phyloP scores from a whole-genome alignment of 2,113 vertebrate genomes.

The Melanocharis versteri region DNA sequence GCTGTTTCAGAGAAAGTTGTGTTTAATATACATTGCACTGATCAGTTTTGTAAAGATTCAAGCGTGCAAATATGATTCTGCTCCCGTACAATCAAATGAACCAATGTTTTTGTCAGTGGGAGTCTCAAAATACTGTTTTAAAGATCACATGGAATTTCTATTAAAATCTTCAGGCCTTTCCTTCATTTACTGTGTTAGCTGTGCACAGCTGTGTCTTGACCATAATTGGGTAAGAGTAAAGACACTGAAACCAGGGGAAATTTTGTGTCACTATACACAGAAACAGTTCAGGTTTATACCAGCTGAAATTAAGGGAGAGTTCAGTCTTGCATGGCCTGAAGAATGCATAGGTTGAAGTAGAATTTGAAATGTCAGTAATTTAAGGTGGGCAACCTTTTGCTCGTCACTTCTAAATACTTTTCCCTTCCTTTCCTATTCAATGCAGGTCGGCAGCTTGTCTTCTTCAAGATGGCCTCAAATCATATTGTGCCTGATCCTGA shows the following conservation, averaged over 20 bases:
- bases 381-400: not conserved
- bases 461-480: conserved; percentile 83
- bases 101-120: not conserved
- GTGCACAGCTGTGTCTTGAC: not conserved
- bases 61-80: not conserved
- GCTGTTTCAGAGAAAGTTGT: not conserved
- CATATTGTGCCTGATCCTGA: conserved; percentile 71
- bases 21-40: not conserved
- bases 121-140: not conserved
- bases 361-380: not conserved
- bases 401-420: not conserved
- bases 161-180: not conserved
- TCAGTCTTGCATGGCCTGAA: not conserved
- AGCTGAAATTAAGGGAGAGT: not conserved
- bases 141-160: not conserved
- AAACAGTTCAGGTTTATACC: not conserved
- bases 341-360: not conserved
- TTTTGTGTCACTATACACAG: not conserved
- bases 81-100: not conserved
- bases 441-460: conserved; percentile 85
- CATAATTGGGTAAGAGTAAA: not conserved
- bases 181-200: not conserved
- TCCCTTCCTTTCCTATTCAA: not conserved
- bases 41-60: not conserved
- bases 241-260: not conserved